phyloP scores from a whole-genome alignment of 2,113 vertebrate species.

The Ahaetulla prasina region DNA sequence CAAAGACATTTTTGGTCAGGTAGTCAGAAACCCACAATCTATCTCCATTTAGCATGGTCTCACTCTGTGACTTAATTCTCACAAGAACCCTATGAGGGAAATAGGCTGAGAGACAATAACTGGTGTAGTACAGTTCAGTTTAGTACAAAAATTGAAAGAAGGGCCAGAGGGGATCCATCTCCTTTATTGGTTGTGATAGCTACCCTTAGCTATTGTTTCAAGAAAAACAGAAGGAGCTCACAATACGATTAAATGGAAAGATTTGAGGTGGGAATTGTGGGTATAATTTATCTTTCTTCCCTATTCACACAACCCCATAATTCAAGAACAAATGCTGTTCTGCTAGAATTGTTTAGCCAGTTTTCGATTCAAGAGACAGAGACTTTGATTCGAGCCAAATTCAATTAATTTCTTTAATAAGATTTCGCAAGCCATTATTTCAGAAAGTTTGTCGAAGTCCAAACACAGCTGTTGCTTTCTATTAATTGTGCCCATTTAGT shows the following conservation, averaged over 20 bases:
- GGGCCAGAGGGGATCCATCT: too few species aligned
- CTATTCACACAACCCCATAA: not conserved
- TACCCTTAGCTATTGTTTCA: not conserved
- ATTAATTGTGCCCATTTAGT: slow-evolving; percentile 67
- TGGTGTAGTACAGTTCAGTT: not conserved
- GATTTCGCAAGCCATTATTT: slow-evolving; percentile 67
- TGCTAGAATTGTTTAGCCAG: not conserved
- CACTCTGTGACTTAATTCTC: not conserved
- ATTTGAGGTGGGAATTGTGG: not conserved
- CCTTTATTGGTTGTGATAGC: not conserved
- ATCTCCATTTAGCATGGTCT: not conserved
- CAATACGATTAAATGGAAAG: not conserved
- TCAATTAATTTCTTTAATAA: slow-evolving; percentile 67
- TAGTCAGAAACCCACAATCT: not conserved
- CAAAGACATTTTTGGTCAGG: not conserved
- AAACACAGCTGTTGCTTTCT: slow-evolving; percentile 61
- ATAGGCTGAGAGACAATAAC: not conserved
- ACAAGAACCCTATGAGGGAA: not conserved
- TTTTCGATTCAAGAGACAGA: slow-evolving; percentile 13
- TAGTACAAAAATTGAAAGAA: not conserved
- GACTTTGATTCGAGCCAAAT: slow-evolving; percentile 61
- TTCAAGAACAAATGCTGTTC: rapidly evolving
- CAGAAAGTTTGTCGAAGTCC: slow-evolving; percentile 59
- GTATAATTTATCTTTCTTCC: not conserved
- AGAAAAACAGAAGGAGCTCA: not conserved